Percentiles rank a stretch among this genome's conserved stretches.
phyloP scores from a whole-genome alignment of 2,888 invertebrate species.

The Drosophila vallismaia region DNA sequence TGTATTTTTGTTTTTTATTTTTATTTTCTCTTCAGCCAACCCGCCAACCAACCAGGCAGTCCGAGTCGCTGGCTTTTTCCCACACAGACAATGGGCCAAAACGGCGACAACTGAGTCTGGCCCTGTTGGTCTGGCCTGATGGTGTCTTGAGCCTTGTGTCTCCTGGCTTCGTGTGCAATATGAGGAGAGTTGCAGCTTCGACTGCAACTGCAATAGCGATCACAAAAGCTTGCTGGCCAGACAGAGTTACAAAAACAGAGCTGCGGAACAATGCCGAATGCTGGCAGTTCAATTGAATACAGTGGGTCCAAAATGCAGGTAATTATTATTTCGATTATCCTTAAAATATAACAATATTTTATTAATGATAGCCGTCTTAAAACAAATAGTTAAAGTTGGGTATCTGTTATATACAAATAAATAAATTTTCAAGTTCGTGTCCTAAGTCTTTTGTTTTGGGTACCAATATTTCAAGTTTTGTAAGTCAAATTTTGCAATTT shows the following conservation, averaged over 20 bases:
- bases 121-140: conserved; percentile 18
- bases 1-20: conserved; percentile 25
- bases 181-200: conserved; percentile 39
- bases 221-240: conserved; percentile 56
- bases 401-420: not conserved
- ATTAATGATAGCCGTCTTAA: not conserved
- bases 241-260: conserved; percentile 74
- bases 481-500: no score
- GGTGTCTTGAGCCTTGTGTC: conserved; percentile 21
- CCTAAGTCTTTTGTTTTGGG: not conserved
- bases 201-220: conserved; percentile 43
- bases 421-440: not conserved
- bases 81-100: conserved; percentile 73
- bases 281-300: conserved; percentile 67
- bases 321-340: not conserved
- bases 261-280: conserved; percentile 69
- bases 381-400: not conserved
- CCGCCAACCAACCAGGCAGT: conserved; percentile 49
- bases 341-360: not conserved
- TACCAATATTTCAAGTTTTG: not conserved
- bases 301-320: conserved; percentile 47
- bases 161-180: conserved; percentile 36
- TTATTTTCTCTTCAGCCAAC: conserved; percentile 31
- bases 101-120: conserved; percentile 64
- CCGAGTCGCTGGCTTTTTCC: conserved; percentile 70